Evolutionary conservation across 2,113 vertebrate species (phyloP).

Genomic region (Tachycineta bicolor): DNA sequence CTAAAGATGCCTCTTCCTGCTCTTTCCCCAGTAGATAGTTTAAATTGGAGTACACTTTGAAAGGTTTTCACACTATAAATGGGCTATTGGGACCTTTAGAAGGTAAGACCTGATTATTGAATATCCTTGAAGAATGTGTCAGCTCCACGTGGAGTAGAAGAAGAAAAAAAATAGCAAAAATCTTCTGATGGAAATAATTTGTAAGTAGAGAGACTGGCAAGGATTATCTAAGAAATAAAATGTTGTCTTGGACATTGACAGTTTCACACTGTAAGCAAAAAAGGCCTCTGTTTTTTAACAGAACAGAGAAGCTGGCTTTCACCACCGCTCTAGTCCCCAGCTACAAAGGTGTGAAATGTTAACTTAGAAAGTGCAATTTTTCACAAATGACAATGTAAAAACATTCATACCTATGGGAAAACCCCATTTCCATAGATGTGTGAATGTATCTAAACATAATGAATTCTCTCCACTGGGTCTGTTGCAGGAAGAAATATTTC

Average conservation of each 20-base stretch:
- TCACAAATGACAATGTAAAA: not conserved
- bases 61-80: not conserved
- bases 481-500: not conserved
- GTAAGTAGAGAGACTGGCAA: not conserved
- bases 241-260: not conserved
- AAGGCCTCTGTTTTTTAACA: not conserved
- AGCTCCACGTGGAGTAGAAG: not conserved
- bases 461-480: not conserved
- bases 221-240: not conserved
- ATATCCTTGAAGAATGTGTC: not conserved
- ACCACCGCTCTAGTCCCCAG: not conserved
- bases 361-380: conserved; percentile 4
- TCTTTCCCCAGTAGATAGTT: not conserved
- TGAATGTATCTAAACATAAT: not conserved
- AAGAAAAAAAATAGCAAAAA: not conserved
- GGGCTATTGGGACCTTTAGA: not conserved
- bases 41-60: not conserved
- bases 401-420: conserved; percentile 25
- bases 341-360: conserved; percentile 48
- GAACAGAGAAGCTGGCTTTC: conserved; percentile 17
- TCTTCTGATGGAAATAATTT: not conserved
- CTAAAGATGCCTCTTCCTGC: not conserved
- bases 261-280: not conserved
- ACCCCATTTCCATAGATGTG: not conserved
- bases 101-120: not conserved